Evolutionary conservation across 1,140 invertebrate species (phyloP), one percentile per base, ranked within the genome.

Genomic region (Drosophila littoralis): DNA sequence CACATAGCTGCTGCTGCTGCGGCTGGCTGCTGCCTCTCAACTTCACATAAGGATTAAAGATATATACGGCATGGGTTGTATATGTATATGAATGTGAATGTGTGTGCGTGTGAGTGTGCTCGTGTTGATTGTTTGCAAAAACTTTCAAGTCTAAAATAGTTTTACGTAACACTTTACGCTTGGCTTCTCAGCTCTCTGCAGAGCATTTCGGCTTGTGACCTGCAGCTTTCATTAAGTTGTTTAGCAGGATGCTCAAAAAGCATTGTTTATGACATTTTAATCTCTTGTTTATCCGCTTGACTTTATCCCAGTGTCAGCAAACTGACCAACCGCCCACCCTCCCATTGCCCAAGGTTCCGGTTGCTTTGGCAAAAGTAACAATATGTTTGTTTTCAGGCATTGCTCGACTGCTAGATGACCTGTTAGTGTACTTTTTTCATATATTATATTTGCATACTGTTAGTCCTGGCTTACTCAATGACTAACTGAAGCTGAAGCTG

Each of bases 191-290:
- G 40, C 40, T 13, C 48, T 13, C 40, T 17, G 17, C 22, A 28
- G 8, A 17, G 22, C n/a, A 28, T 32, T 35, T 13, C 15, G 15
- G 17, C 13, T 17, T 64, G 43, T 65, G 67, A 54, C 40, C 59
- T 64, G 35, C 58, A 66, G 68, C 79, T 82, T 82, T 86, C 83
- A 86, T 86, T 86, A 86, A 82, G 79, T 86, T 88, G 83, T 74
- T 86, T 79, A 70, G 83, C 65, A 66, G 79, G 40, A 59, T 64
- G 72, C 57, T 81, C 83, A 77, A 83, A 88, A 88, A 79, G 76
- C 79, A 88, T 88, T 86, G 82, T 86, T 86, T 86, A 86, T 86
- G 83, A 89, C 84, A 86, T 86, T 86, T 86, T 86, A 86, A 86
- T 86, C 83, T 86, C 79, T 86, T 83, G 83, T 89, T 86, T 89